These are phyloP conservation scores for Lydus trimaculatus DNA, from an alignment of 2,888 invertebrate genomes.

Conservation along the genomic window DNA sequence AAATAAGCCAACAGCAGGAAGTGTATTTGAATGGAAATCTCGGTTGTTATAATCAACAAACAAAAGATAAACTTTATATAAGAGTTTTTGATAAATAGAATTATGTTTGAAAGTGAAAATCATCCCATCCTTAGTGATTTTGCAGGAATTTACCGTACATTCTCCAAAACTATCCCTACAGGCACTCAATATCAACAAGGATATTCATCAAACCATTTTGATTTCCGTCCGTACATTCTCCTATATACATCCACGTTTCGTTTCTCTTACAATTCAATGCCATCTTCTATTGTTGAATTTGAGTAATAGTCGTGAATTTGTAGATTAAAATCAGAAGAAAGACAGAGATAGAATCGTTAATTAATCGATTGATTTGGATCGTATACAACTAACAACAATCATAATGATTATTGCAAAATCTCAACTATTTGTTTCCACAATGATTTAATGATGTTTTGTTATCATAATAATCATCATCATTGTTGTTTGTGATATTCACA, in stretches of 20 bases:
- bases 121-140: too few relatives aligned
- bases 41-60: not conserved
- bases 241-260: not conserved
- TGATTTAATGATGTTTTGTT: not conserved
- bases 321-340: not conserved
- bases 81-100: too few relatives aligned
- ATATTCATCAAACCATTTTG: not conserved
- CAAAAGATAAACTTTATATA: not conserved
- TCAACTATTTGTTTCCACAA: not conserved
- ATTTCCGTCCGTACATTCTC: not conserved
- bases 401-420: not conserved
- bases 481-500: not conserved
- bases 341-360: not conserved
- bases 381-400: too few relatives aligned
- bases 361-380: conserved; percentile 4
- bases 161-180: not conserved
- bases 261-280: not conserved
- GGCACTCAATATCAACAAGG: not conserved
- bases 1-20: not conserved
- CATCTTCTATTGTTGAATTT: not conserved
- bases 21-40: not conserved
- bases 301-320: not conserved
- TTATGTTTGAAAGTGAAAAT: too few relatives aligned
- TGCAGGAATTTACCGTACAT: too few relatives aligned
- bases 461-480: not conserved